Evolutionary conservation across 2,113 vertebrate species (phyloP), one percentile per base, ranked within the genome.

Genomic region (western clawed frog (Xenopus tropicalis)): DNA sequence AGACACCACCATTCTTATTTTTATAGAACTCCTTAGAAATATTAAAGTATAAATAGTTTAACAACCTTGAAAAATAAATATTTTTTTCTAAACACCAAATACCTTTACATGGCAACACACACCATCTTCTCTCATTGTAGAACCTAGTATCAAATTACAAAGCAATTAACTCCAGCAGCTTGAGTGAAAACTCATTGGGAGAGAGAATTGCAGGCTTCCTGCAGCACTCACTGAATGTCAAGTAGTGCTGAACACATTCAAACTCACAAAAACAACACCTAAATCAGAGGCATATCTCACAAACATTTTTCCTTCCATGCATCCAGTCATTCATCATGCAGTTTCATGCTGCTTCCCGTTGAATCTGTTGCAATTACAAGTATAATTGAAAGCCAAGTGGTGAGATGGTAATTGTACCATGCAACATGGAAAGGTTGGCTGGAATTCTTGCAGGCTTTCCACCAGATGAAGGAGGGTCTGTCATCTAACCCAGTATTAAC

Each of bases 381-480:
- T 21, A 59, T 22, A 59, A 59, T 22, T 59, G 11, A 59, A 59
- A 59, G 22, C 20, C 1, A 22, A 59, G 57, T 14, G 21, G 20
- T 20, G 21, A 23, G 57, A 22, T 24, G 11, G 22, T 23, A 59
- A 59, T 59, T 59, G 20, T 11, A 59, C 22, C 20, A 59, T 59
- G 20, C 57, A 61, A 75, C 69, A 58, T 20, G 54, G 71, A 21
- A 57, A 8, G 24, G 73, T 52, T 4, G 11, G 74, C 79, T 25
- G 25, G 57, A 59, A 4, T 2, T 66, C 71, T 74, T 42, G 19
- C 25, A 64, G 22, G 20, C 51, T 69, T 21, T 74, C 61, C 77
- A 37, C 68, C 24, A 84, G 81, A 78, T 82, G 81, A 81, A 83
- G 83, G 66, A 79, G 79, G 65, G 78, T 64, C 84, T 82, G 85